phyloP scores from a whole-genome alignment of 2,797 vertebrate species.

The Tolypeutes matacus region DNA sequence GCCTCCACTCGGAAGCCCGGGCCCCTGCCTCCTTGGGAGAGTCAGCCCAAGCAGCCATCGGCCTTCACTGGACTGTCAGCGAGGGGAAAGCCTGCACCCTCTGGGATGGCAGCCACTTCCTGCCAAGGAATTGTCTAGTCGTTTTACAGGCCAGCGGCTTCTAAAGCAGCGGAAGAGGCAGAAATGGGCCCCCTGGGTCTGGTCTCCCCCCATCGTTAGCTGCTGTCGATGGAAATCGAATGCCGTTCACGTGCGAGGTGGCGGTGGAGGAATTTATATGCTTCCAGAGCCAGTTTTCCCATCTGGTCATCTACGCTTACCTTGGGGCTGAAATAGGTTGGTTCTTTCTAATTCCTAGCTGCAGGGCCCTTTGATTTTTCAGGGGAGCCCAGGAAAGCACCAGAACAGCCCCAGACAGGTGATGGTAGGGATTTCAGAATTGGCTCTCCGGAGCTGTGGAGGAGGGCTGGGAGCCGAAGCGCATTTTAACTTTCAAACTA shows the following conservation, averaged over 20 bases:
- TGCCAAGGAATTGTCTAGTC: not conserved
- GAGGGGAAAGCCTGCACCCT: not conserved
- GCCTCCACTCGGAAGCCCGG: not conserved
- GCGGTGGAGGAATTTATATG: not conserved
- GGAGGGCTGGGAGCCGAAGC: not conserved
- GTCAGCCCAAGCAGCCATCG: not conserved
- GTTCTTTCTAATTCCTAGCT: not conserved
- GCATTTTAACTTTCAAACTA: not conserved
- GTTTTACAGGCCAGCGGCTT: not conserved
- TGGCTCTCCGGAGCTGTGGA: not conserved
- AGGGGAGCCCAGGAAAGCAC: not conserved
- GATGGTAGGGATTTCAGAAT: not conserved
- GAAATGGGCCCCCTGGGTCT: fast-evolving
- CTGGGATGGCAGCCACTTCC: not conserved
- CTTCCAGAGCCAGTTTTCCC: not conserved
- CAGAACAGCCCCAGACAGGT: not conserved
- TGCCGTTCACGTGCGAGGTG: not conserved
- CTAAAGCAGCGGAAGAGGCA: not conserved
- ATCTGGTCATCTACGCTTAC: not conserved
- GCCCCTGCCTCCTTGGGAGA: not conserved
- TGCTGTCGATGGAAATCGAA: not conserved
- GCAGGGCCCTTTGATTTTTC: not conserved
- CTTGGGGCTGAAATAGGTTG: not conserved
- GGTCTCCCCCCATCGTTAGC: not conserved
- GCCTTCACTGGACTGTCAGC: not conserved